phyloP scores from a whole-genome alignment of 2,888 invertebrate genomes.

The Scrobipalpa atriplicella region DNA sequence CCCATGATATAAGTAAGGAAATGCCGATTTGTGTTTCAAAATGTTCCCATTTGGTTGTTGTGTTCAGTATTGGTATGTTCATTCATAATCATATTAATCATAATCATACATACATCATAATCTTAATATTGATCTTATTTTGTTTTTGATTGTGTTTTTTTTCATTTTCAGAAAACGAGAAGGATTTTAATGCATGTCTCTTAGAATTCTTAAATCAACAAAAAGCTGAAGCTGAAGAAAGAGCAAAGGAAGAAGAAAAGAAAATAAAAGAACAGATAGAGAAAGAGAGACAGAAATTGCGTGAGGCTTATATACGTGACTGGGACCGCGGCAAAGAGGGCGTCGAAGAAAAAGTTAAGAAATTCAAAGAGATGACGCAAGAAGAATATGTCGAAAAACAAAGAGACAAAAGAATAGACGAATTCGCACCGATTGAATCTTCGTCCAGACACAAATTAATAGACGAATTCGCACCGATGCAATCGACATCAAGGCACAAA shows the following conservation, averaged over 20 bases:
- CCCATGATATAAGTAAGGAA: too few species aligned
- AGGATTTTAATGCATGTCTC: constrained; percentile 68
- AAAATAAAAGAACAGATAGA: constrained; percentile 71
- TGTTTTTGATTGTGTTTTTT: not conserved
- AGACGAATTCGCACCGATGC: constrained; percentile 72
- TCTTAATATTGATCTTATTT: too few species aligned
- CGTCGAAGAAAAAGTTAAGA: constrained; percentile 70
- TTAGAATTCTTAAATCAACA: constrained; percentile 74
- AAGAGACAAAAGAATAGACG: constrained; percentile 86
- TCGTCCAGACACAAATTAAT: not conserved
- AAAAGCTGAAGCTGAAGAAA: constrained; percentile 74
- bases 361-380: constrained; percentile 85
- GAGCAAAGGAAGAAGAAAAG: constrained; percentile 68
- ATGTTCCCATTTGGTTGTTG: too few species aligned
- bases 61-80: too few species aligned
- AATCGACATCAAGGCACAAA: constrained; percentile 46
- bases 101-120: too few species aligned
- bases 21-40: too few species aligned
- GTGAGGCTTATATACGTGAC: constrained; percentile 84
- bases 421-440: constrained; percentile 84
- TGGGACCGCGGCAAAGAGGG: constrained; percentile 90
- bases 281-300: constrained; percentile 73
- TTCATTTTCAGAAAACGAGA: constrained; percentile 61
- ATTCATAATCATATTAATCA: too few species aligned
- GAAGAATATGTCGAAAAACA: constrained; percentile 90